These are phyloP conservation scores for Harmothoe impar DNA, from an alignment of 2,888 invertebrate species.

Conservation along the genomic window DNA sequence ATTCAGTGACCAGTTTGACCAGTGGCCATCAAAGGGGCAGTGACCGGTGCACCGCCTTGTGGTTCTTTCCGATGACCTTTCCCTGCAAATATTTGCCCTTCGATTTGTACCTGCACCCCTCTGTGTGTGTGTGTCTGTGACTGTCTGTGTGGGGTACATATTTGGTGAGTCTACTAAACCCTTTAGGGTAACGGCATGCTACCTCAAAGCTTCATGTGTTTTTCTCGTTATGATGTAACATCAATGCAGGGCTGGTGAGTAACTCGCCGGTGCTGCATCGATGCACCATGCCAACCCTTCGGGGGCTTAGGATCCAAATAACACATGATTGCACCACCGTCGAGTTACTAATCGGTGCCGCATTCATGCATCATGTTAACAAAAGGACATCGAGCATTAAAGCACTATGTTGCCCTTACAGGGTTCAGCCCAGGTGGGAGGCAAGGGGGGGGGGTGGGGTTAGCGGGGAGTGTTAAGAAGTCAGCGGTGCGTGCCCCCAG, in stretches of 20 bases:
- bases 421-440: neutral
- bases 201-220: too few relatives aligned
- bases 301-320: too few relatives aligned
- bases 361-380: too few relatives aligned
- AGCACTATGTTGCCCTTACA: too few relatives aligned
- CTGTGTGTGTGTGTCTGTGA: neutral
- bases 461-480: neutral
- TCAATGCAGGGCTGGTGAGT: too few relatives aligned
- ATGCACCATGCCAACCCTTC: too few relatives aligned
- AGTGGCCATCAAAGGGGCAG: slow-evolving; percentile 46
- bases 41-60: neutral
- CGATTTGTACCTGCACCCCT: slow-evolving; percentile 3
- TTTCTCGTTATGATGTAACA: too few relatives aligned
- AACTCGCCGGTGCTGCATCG: too few relatives aligned
- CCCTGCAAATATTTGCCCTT: slow-evolving; percentile 50
- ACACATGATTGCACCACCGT: too few relatives aligned
- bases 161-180: neutral
- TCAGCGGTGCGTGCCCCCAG: slow-evolving; percentile 29
- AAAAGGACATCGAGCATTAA: too few relatives aligned
- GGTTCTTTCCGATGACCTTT: slow-evolving; percentile 28
- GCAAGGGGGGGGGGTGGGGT: neutral
- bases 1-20: slow-evolving; percentile 33
- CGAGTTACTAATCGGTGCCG: too few relatives aligned
- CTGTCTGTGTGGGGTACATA: neutral
- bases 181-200: too few relatives aligned